Evolutionary conservation across 2,113 vertebrate species (phyloP).

Genomic region (Turdus rufiventris): DNA sequence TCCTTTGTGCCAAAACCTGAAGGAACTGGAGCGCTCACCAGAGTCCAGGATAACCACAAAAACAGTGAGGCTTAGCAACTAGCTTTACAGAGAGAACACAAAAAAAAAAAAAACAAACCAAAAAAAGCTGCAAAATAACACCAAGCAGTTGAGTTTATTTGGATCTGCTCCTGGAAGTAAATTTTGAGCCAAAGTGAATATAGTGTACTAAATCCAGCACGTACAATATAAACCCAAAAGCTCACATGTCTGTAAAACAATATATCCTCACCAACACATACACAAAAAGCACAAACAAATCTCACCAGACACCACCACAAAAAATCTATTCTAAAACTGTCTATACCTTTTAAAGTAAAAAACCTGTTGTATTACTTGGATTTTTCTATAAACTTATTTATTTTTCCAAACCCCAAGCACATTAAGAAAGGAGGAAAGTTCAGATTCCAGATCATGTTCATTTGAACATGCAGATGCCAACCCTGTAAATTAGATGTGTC

Average conservation of each 20-base stretch:
- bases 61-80: background rate
- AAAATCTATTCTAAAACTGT: background rate
- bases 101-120: too few relatives aligned
- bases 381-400: background rate
- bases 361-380: background rate
- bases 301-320: background rate
- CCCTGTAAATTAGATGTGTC: background rate
- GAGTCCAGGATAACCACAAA: background rate
- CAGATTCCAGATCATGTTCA: background rate
- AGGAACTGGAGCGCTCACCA: background rate
- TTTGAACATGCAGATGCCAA: background rate
- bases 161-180: background rate
- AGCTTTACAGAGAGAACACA: background rate
- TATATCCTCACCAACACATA: background rate
- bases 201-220: background rate
- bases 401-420: background rate
- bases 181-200: slow-evolving; percentile 9
- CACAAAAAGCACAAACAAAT: background rate
- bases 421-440: background rate
- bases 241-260: background rate
- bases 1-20: background rate
- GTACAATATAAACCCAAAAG: background rate
- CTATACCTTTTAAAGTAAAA: background rate
- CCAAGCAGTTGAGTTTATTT: background rate
- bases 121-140: background rate